Conservation (phyloP, 2,888 invertebrate species). For the Xestia rhomboidea region DNA sequence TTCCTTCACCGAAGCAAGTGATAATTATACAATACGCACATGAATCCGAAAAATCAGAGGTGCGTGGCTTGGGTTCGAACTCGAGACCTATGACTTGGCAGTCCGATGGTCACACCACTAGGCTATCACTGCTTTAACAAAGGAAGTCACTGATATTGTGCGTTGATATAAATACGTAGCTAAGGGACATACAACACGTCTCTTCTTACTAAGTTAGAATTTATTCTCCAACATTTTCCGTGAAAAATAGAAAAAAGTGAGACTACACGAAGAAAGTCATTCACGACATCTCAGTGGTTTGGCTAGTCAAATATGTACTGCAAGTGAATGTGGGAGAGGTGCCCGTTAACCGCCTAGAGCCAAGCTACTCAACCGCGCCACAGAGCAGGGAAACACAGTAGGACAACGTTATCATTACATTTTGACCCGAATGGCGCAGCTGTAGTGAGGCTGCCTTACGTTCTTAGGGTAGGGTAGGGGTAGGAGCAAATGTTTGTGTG, state of each 20-base stretch:
- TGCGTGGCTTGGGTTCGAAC: too few species aligned
- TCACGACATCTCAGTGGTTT: constrained; percentile 51
- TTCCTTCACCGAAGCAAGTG: too few species aligned
- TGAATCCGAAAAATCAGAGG: too few species aligned
- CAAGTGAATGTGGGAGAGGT: constrained; percentile 62
- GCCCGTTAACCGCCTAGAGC: constrained; percentile 51
- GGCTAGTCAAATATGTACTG: constrained; percentile 66
- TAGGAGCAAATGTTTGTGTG: too few species aligned
- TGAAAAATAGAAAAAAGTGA: constrained; percentile 16
- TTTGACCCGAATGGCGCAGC: too few species aligned
- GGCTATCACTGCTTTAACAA: too few species aligned
- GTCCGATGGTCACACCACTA: too few species aligned
- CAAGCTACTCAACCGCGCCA: constrained; percentile 42
- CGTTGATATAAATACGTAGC: background rate
- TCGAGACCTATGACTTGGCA: too few species aligned
- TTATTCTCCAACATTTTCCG: background rate
- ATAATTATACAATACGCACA: too few species aligned
- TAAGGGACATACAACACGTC: background rate
- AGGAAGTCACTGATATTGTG: background rate
- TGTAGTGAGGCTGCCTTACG: too few species aligned
- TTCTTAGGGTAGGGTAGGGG: too few species aligned
- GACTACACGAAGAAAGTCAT: constrained; percentile 37
- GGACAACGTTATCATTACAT: background rate
- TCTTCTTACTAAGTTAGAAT: background rate
- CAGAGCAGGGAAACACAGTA: constrained; percentile 24